Evolutionary conservation across 1,140 invertebrate genomes (phyloP), one percentile per base, ranked within the genome.

Genomic region (Drosophila bocki): DNA sequence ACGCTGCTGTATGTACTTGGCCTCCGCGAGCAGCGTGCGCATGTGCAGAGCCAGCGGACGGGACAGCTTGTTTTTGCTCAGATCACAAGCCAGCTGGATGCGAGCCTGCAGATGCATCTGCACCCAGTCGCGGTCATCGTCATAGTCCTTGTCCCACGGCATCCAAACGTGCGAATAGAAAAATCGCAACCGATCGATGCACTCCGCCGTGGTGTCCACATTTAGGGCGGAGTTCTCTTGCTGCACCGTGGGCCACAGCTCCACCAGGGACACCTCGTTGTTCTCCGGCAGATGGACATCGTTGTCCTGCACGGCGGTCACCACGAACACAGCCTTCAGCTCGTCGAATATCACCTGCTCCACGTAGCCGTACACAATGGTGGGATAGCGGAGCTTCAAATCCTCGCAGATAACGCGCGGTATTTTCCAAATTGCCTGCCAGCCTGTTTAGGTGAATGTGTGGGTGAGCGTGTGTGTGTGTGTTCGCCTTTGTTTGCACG

Each of bases 341-440:
- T 94, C 93, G 5, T 91, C 61, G 32, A 93, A 94, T 59, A 94
- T 91, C 3, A 95, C 92, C 72, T 94, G 84, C 48, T 94, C 91
- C 1, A 95, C 93, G 60, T 94, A 93, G 2, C 95, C 94, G 26
- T 94, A 91, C 15, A 95, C 94, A 19, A 95, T 93, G 1, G 94
- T 94, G 0, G 95, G 95, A 92, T 94, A 95, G 13, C 93, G 93
- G 15, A 95, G 92, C 51, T 94, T 91, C 0, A 95, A 92, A 29
- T 94, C 93, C 80, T 95, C 94, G 51, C 95, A 95, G 22, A 93
- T 94, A 7, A 93, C 69, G 8, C 94, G 92, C 17, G 95, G 93
- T 69, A 95, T 94, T 90, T 95, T 95, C 95, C 95, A 95, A 22
- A 95, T 75, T 3, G 94, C 95, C 82, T 94, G 94, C 95, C 95